These are phyloP conservation scores for Mormyrus lacerda DNA, from an alignment of 2,113 vertebrate genomes.

Conservation along the genomic window DNA sequence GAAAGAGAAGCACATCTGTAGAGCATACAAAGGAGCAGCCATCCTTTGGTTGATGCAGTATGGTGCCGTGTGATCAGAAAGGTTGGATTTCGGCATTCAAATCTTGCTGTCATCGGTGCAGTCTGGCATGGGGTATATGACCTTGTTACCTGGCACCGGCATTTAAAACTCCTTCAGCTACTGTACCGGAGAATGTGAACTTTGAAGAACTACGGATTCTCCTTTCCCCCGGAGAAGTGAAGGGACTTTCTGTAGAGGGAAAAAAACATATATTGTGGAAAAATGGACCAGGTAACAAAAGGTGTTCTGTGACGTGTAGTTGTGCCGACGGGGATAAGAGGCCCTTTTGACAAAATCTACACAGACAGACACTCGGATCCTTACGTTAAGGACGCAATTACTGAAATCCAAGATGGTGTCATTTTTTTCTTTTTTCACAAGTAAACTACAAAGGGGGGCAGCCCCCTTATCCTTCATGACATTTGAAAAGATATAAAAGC, in stretches of 20 bases:
- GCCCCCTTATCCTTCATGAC: conserved; percentile 32
- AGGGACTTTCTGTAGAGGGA: conserved; percentile 1
- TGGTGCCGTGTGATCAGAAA: conserved; percentile 7
- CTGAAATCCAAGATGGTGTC: conserved; percentile 39
- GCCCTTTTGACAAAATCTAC: conserved; percentile 24
- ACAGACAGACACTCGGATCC: conserved; percentile 37
- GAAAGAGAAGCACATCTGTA: not conserved
- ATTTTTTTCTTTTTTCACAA: conserved; percentile 32
- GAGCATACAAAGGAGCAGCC: conserved; percentile 15
- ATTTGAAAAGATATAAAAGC: conserved; percentile 43
- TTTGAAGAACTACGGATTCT: conserved; percentile 24
- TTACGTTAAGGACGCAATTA: conserved; percentile 46
- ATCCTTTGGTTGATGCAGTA: not conserved
- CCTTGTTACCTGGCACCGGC: conserved; percentile 32
- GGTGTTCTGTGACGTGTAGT: conserved; percentile 33
- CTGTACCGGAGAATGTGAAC: conserved; percentile 34
- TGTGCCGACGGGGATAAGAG: conserved; percentile 18
- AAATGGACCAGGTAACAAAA: conserved; percentile 34
- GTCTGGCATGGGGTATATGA: conserved; percentile 19
- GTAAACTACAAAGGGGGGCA: conserved; percentile 30
- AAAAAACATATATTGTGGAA: conserved; percentile 25
- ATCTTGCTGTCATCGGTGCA: conserved; percentile 22
- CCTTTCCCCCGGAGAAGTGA: conserved; percentile 8
- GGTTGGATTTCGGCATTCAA: conserved; percentile 30
- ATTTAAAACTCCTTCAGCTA: conserved; percentile 26